Base-by-base conservation (phyloP, 1,140 invertebrate genomes). In the Drosophila sp. region DNA sequence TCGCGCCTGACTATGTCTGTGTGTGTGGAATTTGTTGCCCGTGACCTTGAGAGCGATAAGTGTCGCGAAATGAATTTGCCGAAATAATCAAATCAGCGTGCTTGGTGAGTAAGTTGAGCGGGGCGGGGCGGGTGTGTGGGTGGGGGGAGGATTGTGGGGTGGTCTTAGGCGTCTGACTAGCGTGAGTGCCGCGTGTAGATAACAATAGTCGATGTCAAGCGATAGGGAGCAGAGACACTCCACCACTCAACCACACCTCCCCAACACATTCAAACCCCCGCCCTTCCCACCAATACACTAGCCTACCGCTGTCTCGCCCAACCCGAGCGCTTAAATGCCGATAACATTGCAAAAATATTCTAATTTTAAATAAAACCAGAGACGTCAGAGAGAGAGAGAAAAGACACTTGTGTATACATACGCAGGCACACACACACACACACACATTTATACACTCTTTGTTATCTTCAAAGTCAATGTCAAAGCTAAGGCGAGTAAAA, bases 41-140 rank as follows among this genome's bases (percentile, higher is more conserved):
- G 80, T 89, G 84, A 89, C 84, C 84, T 89, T 89, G 84, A 83
- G 73, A 50, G 66, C 84, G 84, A 89, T 89, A 89, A 89, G 84
- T 84, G 80, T 89, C 85, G 80, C 84, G 66, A 89, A 89, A 89
- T 89, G 77, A 89, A 89, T 89, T 89, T 78, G 84, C 70, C 84
- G 66, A 87, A 87, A 87, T 87, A 87, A 87, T 87, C 76, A 87
- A 87, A 84, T 84, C 75, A 84, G 56, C 73, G 60, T 27, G 57
- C 67, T 23, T 33, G 38, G 11, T 40, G 55, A 38, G 47, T 17
- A 17, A 17, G 27, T 27, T 8, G 10, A 1, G 38, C 0, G 10
- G 33, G n/a, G 25, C 4, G 4, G 25, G 30, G 8, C 11, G 44
- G 41, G n/a, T 29, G 3, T 25, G 50, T 27, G 58, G 23, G 27